These are phyloP conservation scores for Rhadina sibilatrix DNA, from an alignment of 2,113 vertebrate genomes.

Conservation along the genomic window DNA sequence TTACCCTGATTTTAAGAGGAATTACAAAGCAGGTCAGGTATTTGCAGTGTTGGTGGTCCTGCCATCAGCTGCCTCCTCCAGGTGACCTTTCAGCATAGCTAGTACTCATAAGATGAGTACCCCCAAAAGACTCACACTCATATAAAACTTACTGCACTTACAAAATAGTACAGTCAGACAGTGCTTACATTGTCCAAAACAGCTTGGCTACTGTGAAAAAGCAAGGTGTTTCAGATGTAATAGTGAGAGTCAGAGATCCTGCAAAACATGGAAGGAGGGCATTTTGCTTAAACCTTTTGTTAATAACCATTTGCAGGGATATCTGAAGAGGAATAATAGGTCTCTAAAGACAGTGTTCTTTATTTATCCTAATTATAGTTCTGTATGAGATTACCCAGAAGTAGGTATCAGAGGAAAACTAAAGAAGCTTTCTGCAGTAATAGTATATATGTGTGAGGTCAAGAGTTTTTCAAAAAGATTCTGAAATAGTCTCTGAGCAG, in stretches of 20 bases:
- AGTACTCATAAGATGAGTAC: neutral
- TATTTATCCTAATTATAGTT: slow-evolving; percentile 4
- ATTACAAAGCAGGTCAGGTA: neutral
- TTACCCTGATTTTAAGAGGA: neutral
- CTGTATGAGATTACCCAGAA: neutral
- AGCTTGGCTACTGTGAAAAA: neutral
- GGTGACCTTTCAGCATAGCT: neutral
- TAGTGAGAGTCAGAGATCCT: neutral
- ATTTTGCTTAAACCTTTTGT: neutral
- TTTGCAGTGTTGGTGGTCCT: neutral
- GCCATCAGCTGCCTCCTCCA: neutral
- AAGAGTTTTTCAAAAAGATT: slow-evolving; percentile 39
- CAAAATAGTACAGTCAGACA: neutral
- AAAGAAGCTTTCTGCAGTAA: slow-evolving; percentile 10
- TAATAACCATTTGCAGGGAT: neutral
- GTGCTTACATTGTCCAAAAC: neutral
- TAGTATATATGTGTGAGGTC: slow-evolving; percentile 3
- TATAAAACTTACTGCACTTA: neutral
- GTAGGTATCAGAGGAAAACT: slow-evolving; percentile 16
- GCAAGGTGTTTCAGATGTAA: neutral
- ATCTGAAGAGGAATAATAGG: neutral
- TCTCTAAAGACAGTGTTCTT: neutral
- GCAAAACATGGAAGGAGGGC: neutral
- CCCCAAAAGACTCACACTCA: neutral
- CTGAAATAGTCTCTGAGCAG: slow-evolving; percentile 4